A percentile compares a stretch with the other conserved stretches of the same genome.
Conservation (phyloP, 2,888 invertebrate species). For the Vesta saturnalis region DNA sequence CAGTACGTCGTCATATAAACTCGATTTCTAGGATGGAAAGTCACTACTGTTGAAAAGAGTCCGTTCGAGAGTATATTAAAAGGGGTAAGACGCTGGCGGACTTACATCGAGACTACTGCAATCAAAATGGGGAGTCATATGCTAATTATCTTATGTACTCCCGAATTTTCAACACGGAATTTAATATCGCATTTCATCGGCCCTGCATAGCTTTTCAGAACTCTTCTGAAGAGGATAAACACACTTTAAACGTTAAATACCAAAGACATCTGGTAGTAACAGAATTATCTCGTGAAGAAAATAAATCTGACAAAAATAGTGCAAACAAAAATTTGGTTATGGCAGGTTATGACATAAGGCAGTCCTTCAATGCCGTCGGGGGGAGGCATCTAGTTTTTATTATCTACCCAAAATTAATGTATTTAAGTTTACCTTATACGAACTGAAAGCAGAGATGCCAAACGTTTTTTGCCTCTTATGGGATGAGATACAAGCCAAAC, state of each 20-base stretch:
- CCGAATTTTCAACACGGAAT: conserved; percentile 7
- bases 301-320: no score
- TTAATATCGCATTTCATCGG: conserved; percentile 11
- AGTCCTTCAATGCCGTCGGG: no score
- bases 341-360: no score
- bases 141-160: conserved; percentile 16
- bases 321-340: no score
- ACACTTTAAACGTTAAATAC: not conserved
- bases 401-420: no score
- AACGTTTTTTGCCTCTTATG: no score
- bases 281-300: no score
- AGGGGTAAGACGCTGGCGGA: conserved; percentile 46
- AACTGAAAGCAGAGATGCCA: no score
- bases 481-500: no score
- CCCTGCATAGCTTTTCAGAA: conserved; percentile 11
- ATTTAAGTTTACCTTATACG: no score
- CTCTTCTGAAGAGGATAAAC: conserved; percentile 7
- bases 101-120: conserved; percentile 42
- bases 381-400: no score
- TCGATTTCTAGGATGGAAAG: conserved; percentile 47
- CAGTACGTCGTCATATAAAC: conserved; percentile 42
- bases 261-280: not conserved
- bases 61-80: conserved; percentile 42
- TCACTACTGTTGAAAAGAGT: conserved; percentile 44
- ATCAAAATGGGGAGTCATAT: not conserved